Evolutionary conservation across 2,113 vertebrate genomes (phyloP).

Genomic region (Dasypus novemcinctus): DNA sequence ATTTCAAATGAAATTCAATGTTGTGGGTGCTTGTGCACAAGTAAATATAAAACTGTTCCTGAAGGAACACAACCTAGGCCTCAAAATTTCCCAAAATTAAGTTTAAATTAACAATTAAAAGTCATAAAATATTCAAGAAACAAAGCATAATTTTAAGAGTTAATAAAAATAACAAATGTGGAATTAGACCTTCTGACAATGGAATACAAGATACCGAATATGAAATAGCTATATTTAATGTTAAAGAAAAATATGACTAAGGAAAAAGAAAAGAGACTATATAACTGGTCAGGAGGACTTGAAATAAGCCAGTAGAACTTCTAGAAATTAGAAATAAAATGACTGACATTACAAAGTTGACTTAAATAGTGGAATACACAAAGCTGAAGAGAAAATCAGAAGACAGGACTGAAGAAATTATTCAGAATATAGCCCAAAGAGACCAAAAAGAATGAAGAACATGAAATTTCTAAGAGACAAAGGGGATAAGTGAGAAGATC

Average conservation of each 20-base stretch:
- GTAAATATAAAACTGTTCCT: background rate
- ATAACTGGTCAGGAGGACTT: background rate
- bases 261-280: background rate
- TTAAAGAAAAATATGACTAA: background rate
- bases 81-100: background rate
- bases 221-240: background rate
- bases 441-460: background rate
- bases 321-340: background rate
- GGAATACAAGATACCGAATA: background rate
- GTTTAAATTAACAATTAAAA: background rate
- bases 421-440: background rate
- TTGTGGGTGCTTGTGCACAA: background rate
- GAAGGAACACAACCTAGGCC: background rate
- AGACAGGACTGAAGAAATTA: constrained; percentile 1
- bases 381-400: background rate
- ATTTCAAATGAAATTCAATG: background rate
- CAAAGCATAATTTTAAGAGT: background rate
- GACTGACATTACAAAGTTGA: background rate
- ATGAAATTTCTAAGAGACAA: background rate
- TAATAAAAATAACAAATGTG: background rate
- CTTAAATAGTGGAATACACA: background rate
- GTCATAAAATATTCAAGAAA: background rate
- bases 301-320: background rate
- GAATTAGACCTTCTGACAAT: background rate
- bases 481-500: background rate